phyloP scores from a whole-genome alignment of 2,113 vertebrate species.

The Otus sunia region DNA sequence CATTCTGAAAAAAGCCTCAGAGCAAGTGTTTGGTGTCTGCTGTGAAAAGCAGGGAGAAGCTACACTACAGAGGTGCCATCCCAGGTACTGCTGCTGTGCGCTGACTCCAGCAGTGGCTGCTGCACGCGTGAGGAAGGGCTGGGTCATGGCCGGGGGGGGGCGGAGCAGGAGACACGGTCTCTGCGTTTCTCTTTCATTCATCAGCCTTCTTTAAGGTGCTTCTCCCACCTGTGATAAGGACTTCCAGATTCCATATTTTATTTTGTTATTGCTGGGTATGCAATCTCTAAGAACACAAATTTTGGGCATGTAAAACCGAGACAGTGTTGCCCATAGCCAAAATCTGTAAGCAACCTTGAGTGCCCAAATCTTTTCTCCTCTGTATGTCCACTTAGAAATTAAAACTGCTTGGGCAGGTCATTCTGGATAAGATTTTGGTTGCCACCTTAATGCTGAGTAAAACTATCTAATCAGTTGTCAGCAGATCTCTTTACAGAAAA shows the following conservation, averaged over 20 bases:
- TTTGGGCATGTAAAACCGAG: background rate
- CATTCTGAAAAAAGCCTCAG: background rate
- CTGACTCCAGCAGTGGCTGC: fast-evolving
- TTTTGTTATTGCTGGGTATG: background rate
- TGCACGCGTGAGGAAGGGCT: fast-evolving
- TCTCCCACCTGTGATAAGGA: background rate
- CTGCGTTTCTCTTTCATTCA: background rate
- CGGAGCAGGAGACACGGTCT: fast-evolving
- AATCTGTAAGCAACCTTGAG: background rate
- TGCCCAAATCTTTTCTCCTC: background rate
- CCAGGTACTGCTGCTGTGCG: fast-evolving
- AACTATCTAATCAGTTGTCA: background rate
- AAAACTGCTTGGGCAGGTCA: background rate
- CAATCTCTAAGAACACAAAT: background rate
- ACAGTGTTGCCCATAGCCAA: background rate
- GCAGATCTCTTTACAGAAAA: background rate
- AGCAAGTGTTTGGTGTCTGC: background rate
- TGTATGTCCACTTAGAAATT: background rate
- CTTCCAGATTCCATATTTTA: background rate
- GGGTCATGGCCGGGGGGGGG: too few species aligned
- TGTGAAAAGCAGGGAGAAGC: background rate
- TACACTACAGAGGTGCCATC: background rate
- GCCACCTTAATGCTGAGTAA: background rate
- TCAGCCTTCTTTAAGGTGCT: background rate
- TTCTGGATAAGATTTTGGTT: background rate